Evolutionary conservation across 2,797 vertebrate genomes (phyloP).

Genomic region (Sebastes hopkinsi): DNA sequence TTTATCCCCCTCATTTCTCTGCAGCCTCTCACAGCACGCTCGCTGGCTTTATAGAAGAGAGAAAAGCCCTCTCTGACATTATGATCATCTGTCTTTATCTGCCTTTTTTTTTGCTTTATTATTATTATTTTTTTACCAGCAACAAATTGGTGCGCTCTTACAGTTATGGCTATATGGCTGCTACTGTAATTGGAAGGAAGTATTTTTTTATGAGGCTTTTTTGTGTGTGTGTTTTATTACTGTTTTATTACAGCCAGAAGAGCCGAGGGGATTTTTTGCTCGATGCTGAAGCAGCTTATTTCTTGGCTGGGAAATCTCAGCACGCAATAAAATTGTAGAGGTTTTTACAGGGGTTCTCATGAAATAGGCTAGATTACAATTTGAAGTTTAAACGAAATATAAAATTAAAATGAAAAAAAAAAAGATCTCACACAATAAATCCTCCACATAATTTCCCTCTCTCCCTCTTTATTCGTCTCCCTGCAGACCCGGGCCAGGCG

Average conservation of each 20-base stretch:
- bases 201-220: conserved; percentile 45
- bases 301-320: conserved; percentile 20
- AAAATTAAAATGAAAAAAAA: conserved; percentile 4
- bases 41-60: conserved; percentile 13
- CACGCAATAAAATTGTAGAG: conserved; percentile 34
- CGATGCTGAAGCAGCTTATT: conserved; percentile 33
- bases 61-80: conserved; percentile 15
- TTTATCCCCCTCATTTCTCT: conserved; percentile 26
- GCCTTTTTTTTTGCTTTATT: conserved; percentile 4
- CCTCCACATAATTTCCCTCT: background rate
- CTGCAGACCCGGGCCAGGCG: conserved; percentile 81
- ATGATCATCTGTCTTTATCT: conserved; percentile 47
- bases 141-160: conserved; percentile 30
- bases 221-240: conserved; percentile 35
- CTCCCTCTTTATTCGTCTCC: background rate
- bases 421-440: background rate
- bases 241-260: conserved; percentile 57
- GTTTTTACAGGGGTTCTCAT: conserved; percentile 22
- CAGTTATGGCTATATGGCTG: conserved; percentile 32
- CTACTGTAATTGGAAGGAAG: conserved; percentile 44
- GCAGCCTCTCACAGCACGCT: conserved; percentile 17
- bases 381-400: conserved; percentile 23
- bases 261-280: conserved; percentile 38
- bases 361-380: conserved; percentile 13
- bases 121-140: conserved; percentile 8